Evolutionary conservation across 2,797 vertebrate genomes (phyloP), one percentile per base, ranked within the genome.

Genomic region (Margarornis squamiger): DNA sequence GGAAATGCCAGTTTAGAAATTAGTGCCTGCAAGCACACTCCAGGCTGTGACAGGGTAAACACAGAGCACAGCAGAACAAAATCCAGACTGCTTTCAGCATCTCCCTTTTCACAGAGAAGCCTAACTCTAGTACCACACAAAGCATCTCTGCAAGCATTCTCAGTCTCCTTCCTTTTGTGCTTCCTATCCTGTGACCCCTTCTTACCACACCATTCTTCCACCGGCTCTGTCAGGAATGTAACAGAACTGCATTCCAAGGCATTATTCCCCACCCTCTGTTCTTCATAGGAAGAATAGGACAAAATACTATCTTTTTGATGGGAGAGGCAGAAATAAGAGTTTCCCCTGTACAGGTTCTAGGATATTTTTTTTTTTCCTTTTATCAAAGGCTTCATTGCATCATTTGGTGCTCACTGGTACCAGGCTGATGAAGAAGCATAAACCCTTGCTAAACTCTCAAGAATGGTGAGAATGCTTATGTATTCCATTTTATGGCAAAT

Each of bases 101-200:
- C 43, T 36, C 15, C 8, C 8, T 79, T 38, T 74, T 17, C 46
- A 39, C 24, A 65, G 18, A 52, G 27, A 32, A 54, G 8, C 8
- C 12, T 49, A n/a, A 41, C n/a, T 49, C 11, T 14, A 38, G 5
- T 14, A 15, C 51, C 71, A 55, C 2, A 2, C 0, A 7, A 46
- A 26, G 15, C 6, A 68, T 67, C 20, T 72, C 39, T 58, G 16
- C 46, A 85, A 76, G 55, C 24, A 36, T 32, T 20, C 26, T 63
- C 21, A 32, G 3, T 23, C 13, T 77, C 17, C 20, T 46, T 61
- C 38, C 24, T 66, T 71, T 48, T 55, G 21, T 76, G 22, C 19
- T 61, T 29, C 32, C 13, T 27, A 5, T 45, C 19, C 51, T 3
- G 4, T 14, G 20, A 14, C 6, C 9, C 8, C 24, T 36, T 81